These are phyloP conservation scores for Eonycteris spelaea DNA, from an alignment of 2,113 vertebrate genomes.

Conservation along the genomic window DNA sequence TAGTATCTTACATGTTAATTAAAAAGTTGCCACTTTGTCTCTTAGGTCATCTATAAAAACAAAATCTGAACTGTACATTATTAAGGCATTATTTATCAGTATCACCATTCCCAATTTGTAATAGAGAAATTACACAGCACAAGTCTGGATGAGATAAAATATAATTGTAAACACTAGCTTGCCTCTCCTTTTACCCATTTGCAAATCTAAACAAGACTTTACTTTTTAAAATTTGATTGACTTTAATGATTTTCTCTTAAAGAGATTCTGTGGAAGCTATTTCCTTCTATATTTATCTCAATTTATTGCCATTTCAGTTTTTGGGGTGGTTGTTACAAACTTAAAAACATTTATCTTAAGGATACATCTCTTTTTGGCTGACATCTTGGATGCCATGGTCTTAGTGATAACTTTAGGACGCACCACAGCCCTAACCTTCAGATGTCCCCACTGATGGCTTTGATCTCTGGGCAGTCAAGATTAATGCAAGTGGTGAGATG, in stretches of 20 bases:
- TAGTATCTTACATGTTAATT: slow-evolving; percentile 48
- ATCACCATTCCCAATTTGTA: slow-evolving; percentile 58
- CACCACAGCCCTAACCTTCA: not conserved
- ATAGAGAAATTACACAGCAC: slow-evolving; percentile 64
- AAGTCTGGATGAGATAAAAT: slow-evolving; percentile 61
- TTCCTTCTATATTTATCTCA: not conserved
- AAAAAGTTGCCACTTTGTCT: slow-evolving; percentile 56
- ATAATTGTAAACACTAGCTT: slow-evolving; percentile 45
- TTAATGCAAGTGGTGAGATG: not conserved
- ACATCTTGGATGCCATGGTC: not conserved
- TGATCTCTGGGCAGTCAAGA: not conserved
- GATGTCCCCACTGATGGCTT: not conserved
- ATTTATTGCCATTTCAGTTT: slow-evolving; percentile 4
- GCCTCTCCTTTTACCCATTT: not conserved
- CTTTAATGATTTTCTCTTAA: not conserved
- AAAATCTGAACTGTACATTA: slow-evolving; percentile 42
- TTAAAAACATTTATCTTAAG: not conserved
- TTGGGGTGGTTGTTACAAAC: not conserved
- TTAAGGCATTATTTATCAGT: slow-evolving; percentile 62
- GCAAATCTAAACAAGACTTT: not conserved
- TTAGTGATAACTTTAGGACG: not conserved
- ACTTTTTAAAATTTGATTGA: slow-evolving; percentile 45
- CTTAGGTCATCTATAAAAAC: slow-evolving; percentile 40
- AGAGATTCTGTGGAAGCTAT: not conserved
- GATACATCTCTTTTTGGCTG: not conserved